Conservation (phyloP, 2,113 vertebrate species). For the Esox niger region DNA sequence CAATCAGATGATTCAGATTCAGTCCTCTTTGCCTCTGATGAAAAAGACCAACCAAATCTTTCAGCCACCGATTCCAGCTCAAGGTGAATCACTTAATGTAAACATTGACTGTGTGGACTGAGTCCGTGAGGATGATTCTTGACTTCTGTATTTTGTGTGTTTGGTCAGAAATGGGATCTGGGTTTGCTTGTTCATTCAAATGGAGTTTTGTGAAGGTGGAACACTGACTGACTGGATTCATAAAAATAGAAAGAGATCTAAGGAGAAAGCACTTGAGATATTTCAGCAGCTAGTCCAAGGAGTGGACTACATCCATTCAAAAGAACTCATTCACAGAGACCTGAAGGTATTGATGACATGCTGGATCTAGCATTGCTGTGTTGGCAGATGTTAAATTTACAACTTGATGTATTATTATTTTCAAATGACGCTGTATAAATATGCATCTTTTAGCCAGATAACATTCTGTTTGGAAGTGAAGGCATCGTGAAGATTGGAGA, state of each 20-base stretch:
- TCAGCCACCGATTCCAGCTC: background rate
- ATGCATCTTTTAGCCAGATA: constrained; percentile 67
- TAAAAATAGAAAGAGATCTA: background rate
- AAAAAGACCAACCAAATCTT: background rate
- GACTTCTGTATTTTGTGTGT: too few species aligned
- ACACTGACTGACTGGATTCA: constrained; percentile 31
- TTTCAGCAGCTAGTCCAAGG: constrained; percentile 34
- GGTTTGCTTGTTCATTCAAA: constrained; percentile 28
- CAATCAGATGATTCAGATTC: background rate
- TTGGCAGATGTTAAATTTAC: background rate
- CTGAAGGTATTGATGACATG: constrained; percentile 42
- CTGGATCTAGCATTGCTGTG: background rate
- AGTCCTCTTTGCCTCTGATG: too few species aligned
- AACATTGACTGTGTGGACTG: too few species aligned
- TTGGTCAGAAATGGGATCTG: background rate
- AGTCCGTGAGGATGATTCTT: too few species aligned
- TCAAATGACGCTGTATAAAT: background rate
- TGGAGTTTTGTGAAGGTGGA: constrained; percentile 42
- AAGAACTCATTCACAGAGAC: constrained; percentile 40
- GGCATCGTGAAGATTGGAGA: constrained; percentile 78
- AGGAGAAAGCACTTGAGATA: background rate
- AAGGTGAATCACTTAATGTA: constrained; percentile 11
- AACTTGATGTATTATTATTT: background rate
- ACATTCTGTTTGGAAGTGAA: constrained; percentile 70
- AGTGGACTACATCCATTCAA: constrained; percentile 41